Evolutionary conservation across 2,888 invertebrate genomes (phyloP).

Genomic region (Erannis defoliaria): DNA sequence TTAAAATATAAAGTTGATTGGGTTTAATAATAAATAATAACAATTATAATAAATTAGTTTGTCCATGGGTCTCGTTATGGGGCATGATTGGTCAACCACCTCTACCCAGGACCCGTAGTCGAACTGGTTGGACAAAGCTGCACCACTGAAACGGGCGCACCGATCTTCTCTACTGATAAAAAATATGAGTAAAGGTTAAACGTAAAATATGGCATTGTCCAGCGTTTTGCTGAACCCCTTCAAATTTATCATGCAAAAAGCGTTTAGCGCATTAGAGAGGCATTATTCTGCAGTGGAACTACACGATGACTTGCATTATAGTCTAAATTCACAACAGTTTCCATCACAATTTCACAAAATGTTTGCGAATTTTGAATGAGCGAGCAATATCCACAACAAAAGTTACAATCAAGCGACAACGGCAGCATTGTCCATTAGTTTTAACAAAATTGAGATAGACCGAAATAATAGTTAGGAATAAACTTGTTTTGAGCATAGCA

Average conservation of each 20-base stretch:
- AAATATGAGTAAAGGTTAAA: too few species aligned
- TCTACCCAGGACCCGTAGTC: too few species aligned
- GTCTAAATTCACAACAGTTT: background rate
- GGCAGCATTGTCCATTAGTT: background rate
- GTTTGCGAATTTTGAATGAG: background rate
- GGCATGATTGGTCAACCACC: too few species aligned
- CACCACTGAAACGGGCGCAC: too few species aligned
- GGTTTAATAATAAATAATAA: too few species aligned
- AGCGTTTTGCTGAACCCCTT: background rate
- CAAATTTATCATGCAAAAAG: background rate
- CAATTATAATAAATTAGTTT: too few species aligned
- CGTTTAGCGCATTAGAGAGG: background rate
- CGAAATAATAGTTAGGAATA: background rate
- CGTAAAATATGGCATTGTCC: too few species aligned
- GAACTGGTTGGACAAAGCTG: too few species aligned
- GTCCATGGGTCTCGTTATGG: too few species aligned
- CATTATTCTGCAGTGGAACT: background rate
- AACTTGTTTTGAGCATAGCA: background rate
- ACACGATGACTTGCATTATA: background rate
- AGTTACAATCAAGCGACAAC: background rate
- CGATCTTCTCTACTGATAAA: too few species aligned
- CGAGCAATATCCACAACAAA: constrained; percentile 3
- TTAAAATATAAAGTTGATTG: too few species aligned
- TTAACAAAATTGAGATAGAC: constrained; percentile 17
- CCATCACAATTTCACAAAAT: background rate